These are phyloP conservation scores for Leptodactylus fallax DNA, from an alignment of 2,797 vertebrate species.

Conservation along the genomic window DNA sequence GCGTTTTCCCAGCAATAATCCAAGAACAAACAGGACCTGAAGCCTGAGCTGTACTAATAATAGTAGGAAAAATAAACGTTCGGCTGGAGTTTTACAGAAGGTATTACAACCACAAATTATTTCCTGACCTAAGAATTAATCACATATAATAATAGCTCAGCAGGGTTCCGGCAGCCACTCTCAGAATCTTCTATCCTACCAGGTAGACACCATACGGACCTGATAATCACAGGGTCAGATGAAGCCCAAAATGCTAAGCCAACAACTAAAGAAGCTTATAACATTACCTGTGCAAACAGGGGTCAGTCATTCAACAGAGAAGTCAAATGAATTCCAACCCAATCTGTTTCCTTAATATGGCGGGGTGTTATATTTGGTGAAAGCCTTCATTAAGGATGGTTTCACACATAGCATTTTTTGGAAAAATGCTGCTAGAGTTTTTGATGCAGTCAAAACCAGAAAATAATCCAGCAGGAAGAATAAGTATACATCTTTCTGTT, in stretches of 20 bases:
- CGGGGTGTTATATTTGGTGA: not conserved
- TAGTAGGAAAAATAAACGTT: constrained; percentile 44
- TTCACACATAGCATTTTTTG: not conserved
- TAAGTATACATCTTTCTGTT: too few relatives aligned
- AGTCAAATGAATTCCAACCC: not conserved
- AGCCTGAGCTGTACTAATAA: constrained; percentile 45
- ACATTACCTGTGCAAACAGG: constrained; percentile 61
- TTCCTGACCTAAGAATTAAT: constrained; percentile 65
- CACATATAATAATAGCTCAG: constrained; percentile 61
- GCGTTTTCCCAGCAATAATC: constrained; percentile 54
- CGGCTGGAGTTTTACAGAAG: constrained; percentile 54
- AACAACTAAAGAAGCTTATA: constrained; percentile 26
- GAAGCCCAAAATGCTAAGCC: not conserved
- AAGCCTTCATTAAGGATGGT: too few relatives aligned
- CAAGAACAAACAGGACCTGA: constrained; percentile 54
- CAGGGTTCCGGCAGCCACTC: constrained; percentile 41
- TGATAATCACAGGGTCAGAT: constrained; percentile 31
- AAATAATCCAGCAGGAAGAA: too few relatives aligned
- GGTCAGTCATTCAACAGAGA: constrained; percentile 17
- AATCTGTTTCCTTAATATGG: not conserved
- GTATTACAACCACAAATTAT: constrained; percentile 61
- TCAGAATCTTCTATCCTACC: constrained; percentile 58
- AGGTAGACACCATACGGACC: constrained; percentile 47
- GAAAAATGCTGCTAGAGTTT: not conserved
- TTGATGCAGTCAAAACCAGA: too few relatives aligned